These are phyloP conservation scores for Trachops cirrhosus DNA, from an alignment of 2,797 vertebrate genomes.

Conservation along the genomic window DNA sequence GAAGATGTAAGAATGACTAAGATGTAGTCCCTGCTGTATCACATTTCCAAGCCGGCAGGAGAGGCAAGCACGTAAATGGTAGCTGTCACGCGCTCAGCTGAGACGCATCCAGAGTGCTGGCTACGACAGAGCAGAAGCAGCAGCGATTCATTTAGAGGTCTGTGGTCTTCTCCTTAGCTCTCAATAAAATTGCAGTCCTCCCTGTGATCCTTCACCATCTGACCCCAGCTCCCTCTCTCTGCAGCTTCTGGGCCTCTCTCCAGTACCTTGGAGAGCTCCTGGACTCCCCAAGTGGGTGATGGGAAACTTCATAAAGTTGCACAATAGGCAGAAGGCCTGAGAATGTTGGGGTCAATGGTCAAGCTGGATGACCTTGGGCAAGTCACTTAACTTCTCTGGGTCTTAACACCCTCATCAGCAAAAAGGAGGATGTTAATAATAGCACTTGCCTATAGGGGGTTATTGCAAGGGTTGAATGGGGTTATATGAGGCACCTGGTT, in stretches of 20 bases:
- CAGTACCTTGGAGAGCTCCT: background rate
- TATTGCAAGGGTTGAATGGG: background rate
- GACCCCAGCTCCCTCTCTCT: rapidly evolving
- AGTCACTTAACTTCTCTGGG: background rate
- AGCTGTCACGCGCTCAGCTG: background rate
- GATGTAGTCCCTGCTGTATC: background rate
- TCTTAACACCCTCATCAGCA: background rate
- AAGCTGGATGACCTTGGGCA: background rate
- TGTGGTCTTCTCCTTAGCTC: background rate
- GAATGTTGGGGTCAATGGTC: background rate
- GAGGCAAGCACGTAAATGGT: background rate
- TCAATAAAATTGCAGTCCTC: rapidly evolving
- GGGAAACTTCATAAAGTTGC: background rate
- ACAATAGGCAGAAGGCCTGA: background rate
- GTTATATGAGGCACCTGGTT: background rate
- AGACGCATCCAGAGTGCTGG: background rate
- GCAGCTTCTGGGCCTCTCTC: background rate
- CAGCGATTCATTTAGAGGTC: rapidly evolving
- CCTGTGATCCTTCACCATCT: rapidly evolving
- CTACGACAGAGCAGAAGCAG: background rate
- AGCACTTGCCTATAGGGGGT: background rate
- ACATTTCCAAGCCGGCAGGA: background rate
- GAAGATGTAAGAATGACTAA: background rate
- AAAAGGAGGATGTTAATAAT: background rate
- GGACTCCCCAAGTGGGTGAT: rapidly evolving